Evolutionary conservation across 2,113 vertebrate species (phyloP), one percentile per base, ranked within the genome.

Genomic region (Orcinus orca): DNA sequence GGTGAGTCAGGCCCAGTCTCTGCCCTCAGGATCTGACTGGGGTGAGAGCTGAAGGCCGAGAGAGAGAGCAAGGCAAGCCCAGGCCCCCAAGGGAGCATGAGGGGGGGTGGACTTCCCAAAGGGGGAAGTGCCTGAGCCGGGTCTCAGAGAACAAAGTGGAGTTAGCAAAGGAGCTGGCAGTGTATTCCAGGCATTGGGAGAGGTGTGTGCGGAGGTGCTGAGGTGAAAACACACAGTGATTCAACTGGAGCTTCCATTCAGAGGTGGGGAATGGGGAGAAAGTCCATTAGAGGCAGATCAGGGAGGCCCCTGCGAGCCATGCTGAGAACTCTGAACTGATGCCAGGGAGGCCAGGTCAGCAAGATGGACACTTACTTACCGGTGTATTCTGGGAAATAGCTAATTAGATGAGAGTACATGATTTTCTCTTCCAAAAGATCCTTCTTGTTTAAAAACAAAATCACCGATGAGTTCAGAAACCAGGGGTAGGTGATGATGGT

Each of bases 371-470:
- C 79, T 96, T 97, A 26, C 86, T 97, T 98, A 99, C 99, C 99
- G 26, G 71, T 98, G 67, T 98, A 99, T 29, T 98, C 96, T 63
- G 99, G 99, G 93, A 99, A 99, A 97, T 99, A 99, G 96, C 98
- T 98, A 33, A 97, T 98, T 94, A 99, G 91, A 96, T 99, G 98
- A 17, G 99, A 99, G 44, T 98, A 97, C 95, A 95, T 94, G 80
- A 99, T 99, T 97, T 99, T 99, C 97, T 99, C 99, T 90, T 99
- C 97, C 65, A 99, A 97, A 96, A 99, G 97, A 98, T 99, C 99
- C 36, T 98, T 99, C 98, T 99, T 99, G 97, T 99, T 99, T 92
- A 99, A 98, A 97, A 99, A 99, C 80, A 99, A 98, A 97, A 99
- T 99, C 92, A 99, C 98, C 41, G 99, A 99, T 20, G 99, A 99